Evolutionary conservation across 1,140 invertebrate species (phyloP).

Genomic region (Drosophila pallidifrons): DNA sequence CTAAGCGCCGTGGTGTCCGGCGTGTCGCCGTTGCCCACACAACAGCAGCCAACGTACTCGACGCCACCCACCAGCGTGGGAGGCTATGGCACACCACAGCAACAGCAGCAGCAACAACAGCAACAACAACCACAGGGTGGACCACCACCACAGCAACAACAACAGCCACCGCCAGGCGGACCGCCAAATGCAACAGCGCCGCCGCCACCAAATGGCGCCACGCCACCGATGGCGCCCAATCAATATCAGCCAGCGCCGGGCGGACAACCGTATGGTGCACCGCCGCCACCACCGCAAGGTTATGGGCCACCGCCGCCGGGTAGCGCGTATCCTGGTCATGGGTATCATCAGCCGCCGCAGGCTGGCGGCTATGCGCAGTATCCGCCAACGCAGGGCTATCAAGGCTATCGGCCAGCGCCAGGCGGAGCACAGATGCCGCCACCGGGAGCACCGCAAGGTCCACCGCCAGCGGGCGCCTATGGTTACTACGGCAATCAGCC

Average conservation of each 20-base stretch:
- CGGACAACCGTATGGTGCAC: constrained; percentile 75
- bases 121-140: constrained; percentile 58
- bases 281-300: constrained; percentile 72
- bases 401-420: constrained; percentile 77
- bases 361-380: constrained; percentile 80
- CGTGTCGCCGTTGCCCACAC: constrained; percentile 66
- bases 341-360: constrained; percentile 80
- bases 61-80: constrained; percentile 68
- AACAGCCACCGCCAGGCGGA: constrained; percentile 52
- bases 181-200: constrained; percentile 65
- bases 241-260: constrained; percentile 82
- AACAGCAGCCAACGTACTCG: constrained; percentile 78
- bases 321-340: constrained; percentile 79
- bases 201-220: constrained; percentile 69
- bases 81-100: constrained; percentile 58
- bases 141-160: constrained; percentile 58
- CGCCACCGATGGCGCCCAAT: constrained; percentile 76
- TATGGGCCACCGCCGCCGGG: constrained; percentile 81
- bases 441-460: constrained; percentile 79
- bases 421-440: constrained; percentile 83
- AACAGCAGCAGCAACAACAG: constrained; percentile 55
- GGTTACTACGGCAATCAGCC: constrained; percentile 80
- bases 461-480: constrained; percentile 83
- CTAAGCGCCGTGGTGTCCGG: constrained; percentile 63
- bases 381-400: constrained; percentile 80